Conservation (phyloP, 2,797 vertebrate genomes). For the Argya squamiceps region DNA sequence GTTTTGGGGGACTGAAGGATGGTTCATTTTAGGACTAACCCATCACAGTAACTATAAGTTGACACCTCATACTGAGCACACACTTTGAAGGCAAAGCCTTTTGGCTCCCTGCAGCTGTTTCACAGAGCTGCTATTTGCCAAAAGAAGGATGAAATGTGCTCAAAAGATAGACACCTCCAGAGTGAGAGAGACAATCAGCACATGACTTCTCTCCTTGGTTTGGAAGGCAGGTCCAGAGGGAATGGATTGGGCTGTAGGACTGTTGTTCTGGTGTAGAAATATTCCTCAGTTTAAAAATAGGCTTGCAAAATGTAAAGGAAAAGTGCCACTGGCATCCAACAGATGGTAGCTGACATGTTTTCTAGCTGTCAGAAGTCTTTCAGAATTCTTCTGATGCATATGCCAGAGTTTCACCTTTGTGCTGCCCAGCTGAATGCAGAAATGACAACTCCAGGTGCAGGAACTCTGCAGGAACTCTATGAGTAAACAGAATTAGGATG, state of each 20-base stretch:
- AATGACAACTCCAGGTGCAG: background rate
- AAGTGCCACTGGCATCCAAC: background rate
- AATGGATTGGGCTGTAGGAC: background rate
- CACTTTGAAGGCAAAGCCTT: background rate
- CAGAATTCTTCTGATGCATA: background rate
- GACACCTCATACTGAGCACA: background rate
- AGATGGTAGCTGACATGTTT: constrained; percentile 6
- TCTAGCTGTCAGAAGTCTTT: background rate
- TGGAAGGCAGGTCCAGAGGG: background rate
- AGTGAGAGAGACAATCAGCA: background rate
- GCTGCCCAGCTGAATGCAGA: background rate
- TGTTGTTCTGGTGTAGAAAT: background rate
- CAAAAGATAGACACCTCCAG: background rate
- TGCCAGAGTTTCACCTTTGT: constrained; percentile 24
- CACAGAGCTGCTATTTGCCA: background rate
- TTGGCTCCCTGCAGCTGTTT: background rate
- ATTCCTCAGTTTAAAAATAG: background rate
- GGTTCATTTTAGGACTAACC: background rate
- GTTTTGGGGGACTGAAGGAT: background rate
- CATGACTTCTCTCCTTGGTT: background rate
- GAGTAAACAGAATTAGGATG: background rate
- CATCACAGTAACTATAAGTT: background rate
- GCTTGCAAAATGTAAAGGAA: background rate
- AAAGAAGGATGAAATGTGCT: background rate
- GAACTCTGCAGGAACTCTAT: background rate